Conservation (phyloP, 2,113 vertebrate species). For the Zosterops lateralis region DNA sequence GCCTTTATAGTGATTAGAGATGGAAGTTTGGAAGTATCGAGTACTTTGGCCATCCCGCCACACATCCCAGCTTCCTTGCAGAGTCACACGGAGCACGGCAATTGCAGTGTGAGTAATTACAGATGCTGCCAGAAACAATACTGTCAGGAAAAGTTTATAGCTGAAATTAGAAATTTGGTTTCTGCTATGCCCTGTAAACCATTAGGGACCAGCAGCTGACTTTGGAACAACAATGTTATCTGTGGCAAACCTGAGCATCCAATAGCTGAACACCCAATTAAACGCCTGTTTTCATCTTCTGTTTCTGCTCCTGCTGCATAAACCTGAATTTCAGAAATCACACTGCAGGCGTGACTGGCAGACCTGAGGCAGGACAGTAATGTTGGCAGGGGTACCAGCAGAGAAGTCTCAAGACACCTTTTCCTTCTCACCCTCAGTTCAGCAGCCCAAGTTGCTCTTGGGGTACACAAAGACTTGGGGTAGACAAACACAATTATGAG, state of each 20-base stretch:
- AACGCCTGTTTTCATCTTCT: not conserved
- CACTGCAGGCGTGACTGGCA: not conserved
- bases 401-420: not conserved
- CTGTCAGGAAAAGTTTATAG: not conserved
- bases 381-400: not conserved
- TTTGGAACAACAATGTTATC: not conserved
- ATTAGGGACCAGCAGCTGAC: not conserved
- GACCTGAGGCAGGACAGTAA: not conserved
- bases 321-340: not conserved
- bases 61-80: rapidly evolving
- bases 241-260: not conserved
- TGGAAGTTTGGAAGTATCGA: rapidly evolving
- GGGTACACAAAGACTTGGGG: not conserved
- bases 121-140: not conserved
- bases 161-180: not conserved
- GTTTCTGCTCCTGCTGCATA: not conserved
- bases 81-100: not conserved
- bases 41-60: not conserved
- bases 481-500: not conserved
- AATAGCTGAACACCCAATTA: not conserved
- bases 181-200: not conserved
- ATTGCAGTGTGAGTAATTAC: not conserved
- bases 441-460: not conserved
- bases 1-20: not conserved
- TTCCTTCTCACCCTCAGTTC: not conserved